Evolutionary conservation across 2,888 invertebrate species (phyloP), one percentile per base, ranked within the genome.

Genomic region (Spodoptera exigua): DNA sequence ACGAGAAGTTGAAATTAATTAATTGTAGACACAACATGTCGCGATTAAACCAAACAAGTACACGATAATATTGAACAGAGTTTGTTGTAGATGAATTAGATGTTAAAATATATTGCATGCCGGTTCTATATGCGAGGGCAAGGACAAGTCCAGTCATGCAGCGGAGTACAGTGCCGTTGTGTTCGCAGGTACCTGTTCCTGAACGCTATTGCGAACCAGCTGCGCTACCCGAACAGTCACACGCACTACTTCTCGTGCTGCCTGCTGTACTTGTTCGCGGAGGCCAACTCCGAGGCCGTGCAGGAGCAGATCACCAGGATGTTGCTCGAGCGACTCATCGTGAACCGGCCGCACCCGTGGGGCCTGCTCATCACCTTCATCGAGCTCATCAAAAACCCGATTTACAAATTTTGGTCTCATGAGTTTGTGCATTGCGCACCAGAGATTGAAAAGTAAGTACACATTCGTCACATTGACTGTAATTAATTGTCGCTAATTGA

Each of bases 171-270:
- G 3, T 2, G 11, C 2, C 21, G n/a, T 14, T 56, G 12, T 48
- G 39, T 51, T 48, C 17, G 5, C 79, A 96, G 99, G 45, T 99
- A 99, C 89, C 93, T 99, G 82, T 99, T 99, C 93, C 95, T 99
- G 85, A 99, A 99, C 89, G 99, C 99, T 1, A 98, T 99, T 76
- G 99, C 99, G 47, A 99, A 99, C 93, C 99, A 99, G 87, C 95
- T 99, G 81, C 96, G 99, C 18, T 99, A 99, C 92, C 99, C 99
- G 11, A 99, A 99, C 93, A 99, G 99, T 85, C 99, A 99, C 93
- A 99, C 99, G 16, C 99, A 99, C 94, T 99, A 99, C 95, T 99
- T 99, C 95, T 99, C 99, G 84, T 99, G 99, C 89, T 98, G 99
- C 36, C 95, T 99, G 51, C 95, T 99, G 69, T 99, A 99, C 90